Evolutionary conservation across 2,888 invertebrate genomes (phyloP), one percentile per base, ranked within the genome.

Genomic region (Rhingia campestris): DNA sequence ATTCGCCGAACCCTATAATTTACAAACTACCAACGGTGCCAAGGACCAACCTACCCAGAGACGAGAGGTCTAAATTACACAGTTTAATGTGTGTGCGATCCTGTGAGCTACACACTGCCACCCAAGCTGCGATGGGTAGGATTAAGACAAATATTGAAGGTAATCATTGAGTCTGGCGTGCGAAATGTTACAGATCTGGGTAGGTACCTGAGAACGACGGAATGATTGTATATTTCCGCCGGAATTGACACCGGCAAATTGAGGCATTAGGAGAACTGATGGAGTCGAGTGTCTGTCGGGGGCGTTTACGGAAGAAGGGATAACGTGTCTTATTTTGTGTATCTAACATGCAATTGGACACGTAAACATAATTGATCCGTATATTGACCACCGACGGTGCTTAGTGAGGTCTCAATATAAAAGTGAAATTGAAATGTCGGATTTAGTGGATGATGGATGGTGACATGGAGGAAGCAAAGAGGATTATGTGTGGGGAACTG

Each of bases 251-350:
- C 63, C 41, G 69, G 61, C 76, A 56, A 76, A 76, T 76, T 76
- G 30, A 69, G 76, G 61, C 61, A 76, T 61, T 69, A 47, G 43
- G 37, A 22, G 22, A 39, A 32, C 7, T 10, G 45, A 54, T 56
- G 54, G 61, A 67, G 64, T 58, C 45, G 51, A 51, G 59, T 76
- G 81, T 72, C 77, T 61, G 67, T 32, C 12, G 33, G 45, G 63
- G 82, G 82, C 77, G 82, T 82, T 77, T 73, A 58, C 82, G 82
- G 82, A 82, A 82, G 73, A 77, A 45, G 37, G 67, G 49, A 74
- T 80, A 61, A 74, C 51, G 59, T 51, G 51, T 66, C 58, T 74
- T 49, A 58, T 66, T 41, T 51, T 41, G 58, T 41, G 58, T 66
- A 51, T 22, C 47, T 66, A 59, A 59, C 59, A 54, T 66, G 80